These are phyloP conservation scores for Cosmia trapezina DNA, from an alignment of 2,888 invertebrate species.

Conservation along the genomic window DNA sequence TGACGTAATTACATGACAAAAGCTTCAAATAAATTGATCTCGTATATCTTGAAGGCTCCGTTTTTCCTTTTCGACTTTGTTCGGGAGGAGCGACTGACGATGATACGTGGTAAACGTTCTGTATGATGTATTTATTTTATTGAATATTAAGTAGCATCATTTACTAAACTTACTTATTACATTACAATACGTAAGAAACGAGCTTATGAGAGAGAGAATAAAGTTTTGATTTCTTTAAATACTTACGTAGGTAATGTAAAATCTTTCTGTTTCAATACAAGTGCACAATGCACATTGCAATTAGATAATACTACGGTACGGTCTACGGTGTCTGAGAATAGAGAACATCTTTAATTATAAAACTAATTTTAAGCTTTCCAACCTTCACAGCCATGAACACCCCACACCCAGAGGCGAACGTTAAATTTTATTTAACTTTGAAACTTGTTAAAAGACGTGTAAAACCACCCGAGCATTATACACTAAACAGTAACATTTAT, in stretches of 20 bases:
- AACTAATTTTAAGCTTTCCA: not conserved
- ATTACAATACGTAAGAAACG: too few species aligned
- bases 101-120: constrained; percentile 4
- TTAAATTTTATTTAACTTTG: constrained; percentile 78
- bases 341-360: too few species aligned
- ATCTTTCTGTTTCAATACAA: too few species aligned
- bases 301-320: too few species aligned
- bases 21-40: constrained; percentile 43
- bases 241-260: too few species aligned
- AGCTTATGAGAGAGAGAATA: too few species aligned
- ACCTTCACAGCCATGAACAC: constrained; percentile 48
- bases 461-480: constrained; percentile 64
- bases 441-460: constrained; percentile 75
- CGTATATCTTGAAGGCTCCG: constrained; percentile 36
- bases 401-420: constrained; percentile 57
- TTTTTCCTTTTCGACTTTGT: constrained; percentile 16
- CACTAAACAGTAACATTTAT: constrained; percentile 68
- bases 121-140: constrained; percentile 6
- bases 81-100: not conserved
- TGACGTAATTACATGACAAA: constrained; percentile 56
- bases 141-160: not conserved
- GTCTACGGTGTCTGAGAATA: too few species aligned
- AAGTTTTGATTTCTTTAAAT: too few species aligned
- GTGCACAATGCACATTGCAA: too few species aligned
- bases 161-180: too few species aligned